Evolutionary conservation across 2,113 vertebrate genomes (phyloP).

Genomic region (Gymnarchus niloticus): DNA sequence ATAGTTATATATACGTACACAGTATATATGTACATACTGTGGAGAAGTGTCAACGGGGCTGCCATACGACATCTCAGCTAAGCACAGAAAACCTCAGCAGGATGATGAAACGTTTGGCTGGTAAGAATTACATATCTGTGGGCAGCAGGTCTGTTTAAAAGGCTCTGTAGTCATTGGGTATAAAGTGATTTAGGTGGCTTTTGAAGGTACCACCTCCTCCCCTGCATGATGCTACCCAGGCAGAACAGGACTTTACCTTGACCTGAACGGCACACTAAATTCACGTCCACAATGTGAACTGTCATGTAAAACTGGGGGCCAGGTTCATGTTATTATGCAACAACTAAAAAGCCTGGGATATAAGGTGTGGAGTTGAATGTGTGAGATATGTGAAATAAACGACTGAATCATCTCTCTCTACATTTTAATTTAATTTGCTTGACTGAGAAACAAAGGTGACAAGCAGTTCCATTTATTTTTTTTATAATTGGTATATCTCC

Average conservation of each 20-base stretch:
- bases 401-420: slow-evolving; percentile 15
- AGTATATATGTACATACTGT: neutral
- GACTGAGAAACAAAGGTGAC: neutral
- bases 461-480: neutral
- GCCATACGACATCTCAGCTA: neutral
- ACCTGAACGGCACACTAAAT: neutral
- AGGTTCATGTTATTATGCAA: slow-evolving; percentile 5
- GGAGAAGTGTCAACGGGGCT: neutral
- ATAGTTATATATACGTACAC: slow-evolving; percentile 4
- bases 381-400: slow-evolving; percentile 6
- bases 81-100: neutral
- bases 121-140: neutral
- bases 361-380: slow-evolving; percentile 12
- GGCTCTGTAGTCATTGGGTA: neutral
- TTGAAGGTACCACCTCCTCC: neutral
- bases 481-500: neutral
- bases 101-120: neutral
- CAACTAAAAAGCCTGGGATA: neutral
- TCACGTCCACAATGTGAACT: neutral
- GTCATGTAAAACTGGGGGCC: neutral
- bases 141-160: neutral
- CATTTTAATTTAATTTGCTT: slow-evolving; percentile 15
- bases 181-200: neutral
- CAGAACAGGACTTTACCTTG: neutral
- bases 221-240: neutral